phyloP scores from a whole-genome alignment of 2,888 invertebrate genomes.

The Meandrusa payeni region DNA sequence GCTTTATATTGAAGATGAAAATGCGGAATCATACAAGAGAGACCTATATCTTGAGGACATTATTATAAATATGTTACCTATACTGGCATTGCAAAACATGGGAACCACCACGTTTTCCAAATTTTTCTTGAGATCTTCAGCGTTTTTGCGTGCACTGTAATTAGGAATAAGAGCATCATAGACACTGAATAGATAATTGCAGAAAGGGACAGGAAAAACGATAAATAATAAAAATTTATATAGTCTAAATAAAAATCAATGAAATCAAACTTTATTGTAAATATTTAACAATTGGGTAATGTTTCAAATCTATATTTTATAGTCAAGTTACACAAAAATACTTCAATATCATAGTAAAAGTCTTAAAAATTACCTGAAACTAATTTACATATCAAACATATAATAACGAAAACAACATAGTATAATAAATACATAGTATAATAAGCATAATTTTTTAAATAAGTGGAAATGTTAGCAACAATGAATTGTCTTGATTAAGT shows the following conservation, averaged over 20 bases:
- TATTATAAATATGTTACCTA: constrained; percentile 84
- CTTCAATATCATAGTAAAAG: constrained; percentile 3
- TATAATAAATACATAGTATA: too few relatives aligned
- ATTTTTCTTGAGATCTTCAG: constrained; percentile 94
- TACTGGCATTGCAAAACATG: constrained; percentile 97
- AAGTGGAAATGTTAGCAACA: constrained; percentile 15
- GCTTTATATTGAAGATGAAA: constrained; percentile 64
- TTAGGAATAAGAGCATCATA: constrained; percentile 80
- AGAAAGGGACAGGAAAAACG: constrained; percentile 41
- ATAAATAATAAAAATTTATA: constrained; percentile 12
- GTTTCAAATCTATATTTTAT: too few relatives aligned
- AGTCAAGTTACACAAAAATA: too few relatives aligned
- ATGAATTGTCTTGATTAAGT: constrained; percentile 5
- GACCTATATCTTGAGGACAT: constrained; percentile 74
- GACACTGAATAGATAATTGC: constrained; percentile 65
- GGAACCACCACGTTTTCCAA: constrained; percentile 98
- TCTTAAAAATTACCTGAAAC: constrained; percentile 5
- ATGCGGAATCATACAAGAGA: constrained; percentile 69
- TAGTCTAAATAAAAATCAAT: neutral
- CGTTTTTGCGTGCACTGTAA: constrained; percentile 96
- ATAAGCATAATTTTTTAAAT: too few relatives aligned
- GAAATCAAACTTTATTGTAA: neutral
- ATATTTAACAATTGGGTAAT: too few relatives aligned
- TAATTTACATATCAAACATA: constrained; percentile 1
- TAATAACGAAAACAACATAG: neutral